phyloP scores from a whole-genome alignment of 2,888 invertebrate genomes.

The Ophion ellenae region DNA sequence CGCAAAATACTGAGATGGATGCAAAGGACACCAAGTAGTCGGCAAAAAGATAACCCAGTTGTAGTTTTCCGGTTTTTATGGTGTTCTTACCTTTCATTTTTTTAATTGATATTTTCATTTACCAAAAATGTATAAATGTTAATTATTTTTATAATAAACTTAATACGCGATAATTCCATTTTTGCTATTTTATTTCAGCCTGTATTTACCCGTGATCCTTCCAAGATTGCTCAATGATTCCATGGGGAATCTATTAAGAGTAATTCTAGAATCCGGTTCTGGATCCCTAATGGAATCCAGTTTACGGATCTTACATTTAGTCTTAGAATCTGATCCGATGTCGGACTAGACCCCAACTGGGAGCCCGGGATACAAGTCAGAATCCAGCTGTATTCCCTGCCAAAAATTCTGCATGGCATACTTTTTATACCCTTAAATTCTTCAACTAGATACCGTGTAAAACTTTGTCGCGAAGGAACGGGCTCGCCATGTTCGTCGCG shows the following conservation, averaged over 20 bases:
- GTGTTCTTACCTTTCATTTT: background rate
- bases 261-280: conserved; percentile 29
- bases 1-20: conserved; percentile 36
- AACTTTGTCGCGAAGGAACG: no score
- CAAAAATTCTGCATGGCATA: no score
- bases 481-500: no score
- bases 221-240: conserved; percentile 42
- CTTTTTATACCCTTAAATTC: no score
- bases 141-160: conserved; percentile 13
- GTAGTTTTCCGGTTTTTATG: background rate
- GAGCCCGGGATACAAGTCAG: no score
- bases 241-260: conserved; percentile 41
- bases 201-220: conserved; percentile 36
- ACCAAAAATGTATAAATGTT: background rate
- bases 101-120: background rate
- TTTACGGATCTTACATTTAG: no score
- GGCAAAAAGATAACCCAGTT: background rate
- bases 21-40: background rate
- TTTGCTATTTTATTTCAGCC: conserved; percentile 31
- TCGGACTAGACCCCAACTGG: no score
- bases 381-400: no score
- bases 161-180: background rate
- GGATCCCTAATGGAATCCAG: no score
- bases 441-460: no score
- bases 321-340: no score